Conservation (phyloP, 2,888 invertebrate genomes). For the Xestia xanthographa region DNA sequence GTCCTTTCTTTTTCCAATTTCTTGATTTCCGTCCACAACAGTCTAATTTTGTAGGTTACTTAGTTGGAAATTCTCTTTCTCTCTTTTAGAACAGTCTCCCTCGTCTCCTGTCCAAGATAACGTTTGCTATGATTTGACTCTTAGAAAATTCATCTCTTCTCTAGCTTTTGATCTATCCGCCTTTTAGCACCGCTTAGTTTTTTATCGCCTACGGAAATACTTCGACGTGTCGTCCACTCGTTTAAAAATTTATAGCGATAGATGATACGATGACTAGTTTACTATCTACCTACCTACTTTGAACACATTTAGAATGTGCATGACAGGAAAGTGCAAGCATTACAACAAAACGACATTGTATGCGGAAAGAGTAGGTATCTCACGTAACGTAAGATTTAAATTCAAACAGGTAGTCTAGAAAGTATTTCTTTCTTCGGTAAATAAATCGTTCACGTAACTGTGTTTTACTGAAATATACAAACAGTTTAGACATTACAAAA, state of each 20-base stretch:
- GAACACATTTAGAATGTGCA: conserved; percentile 53
- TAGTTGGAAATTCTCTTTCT: too few relatives aligned
- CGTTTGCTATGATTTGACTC: background rate
- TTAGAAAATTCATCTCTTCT: background rate
- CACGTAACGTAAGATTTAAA: conserved; percentile 79
- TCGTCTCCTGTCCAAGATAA: background rate
- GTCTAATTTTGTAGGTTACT: background rate
- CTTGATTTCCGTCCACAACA: background rate
- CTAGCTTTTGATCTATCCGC: background rate
- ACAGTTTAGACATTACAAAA: conserved; percentile 45
- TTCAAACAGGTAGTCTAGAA: conserved; percentile 80
- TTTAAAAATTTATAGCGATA: conserved; percentile 13
- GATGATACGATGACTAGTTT: background rate
- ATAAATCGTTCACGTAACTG: conserved; percentile 70
- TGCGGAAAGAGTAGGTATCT: conserved; percentile 61
- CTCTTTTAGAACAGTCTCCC: background rate
- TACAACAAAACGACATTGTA: conserved; percentile 35
- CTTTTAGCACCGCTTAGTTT: background rate
- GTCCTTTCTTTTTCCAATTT: background rate
- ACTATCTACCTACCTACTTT: background rate
- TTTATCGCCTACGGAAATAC: background rate
- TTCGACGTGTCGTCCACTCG: background rate
- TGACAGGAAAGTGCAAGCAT: conserved; percentile 49
- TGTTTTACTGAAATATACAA: conserved; percentile 51
- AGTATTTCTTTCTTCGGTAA: conserved; percentile 70